These are phyloP conservation scores for Bergia puertoricense DNA, from an alignment of 92 coral and sea anemone species.

Conservation along the genomic window DNA sequence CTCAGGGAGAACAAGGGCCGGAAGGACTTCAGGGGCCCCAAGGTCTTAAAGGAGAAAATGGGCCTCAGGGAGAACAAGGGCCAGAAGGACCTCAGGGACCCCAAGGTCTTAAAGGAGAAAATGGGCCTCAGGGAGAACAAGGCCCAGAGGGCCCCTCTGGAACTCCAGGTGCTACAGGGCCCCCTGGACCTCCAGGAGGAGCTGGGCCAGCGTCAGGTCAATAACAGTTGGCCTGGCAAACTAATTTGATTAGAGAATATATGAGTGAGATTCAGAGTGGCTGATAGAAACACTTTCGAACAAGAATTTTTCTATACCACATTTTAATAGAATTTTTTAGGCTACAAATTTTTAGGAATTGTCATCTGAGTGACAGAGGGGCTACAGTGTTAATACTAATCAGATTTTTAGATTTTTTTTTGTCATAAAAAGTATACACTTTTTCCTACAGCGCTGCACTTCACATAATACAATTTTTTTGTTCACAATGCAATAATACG, in stretches of 20 bases:
- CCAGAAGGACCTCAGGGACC: slow-evolving; percentile 66
- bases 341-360: too few species aligned
- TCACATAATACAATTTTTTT: too few species aligned
- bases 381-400: not conserved
- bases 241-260: not conserved
- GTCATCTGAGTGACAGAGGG: not conserved
- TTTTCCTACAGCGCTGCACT: too few species aligned
- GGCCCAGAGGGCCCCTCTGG: slow-evolving; percentile 61
- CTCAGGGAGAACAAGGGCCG: slow-evolving; percentile 61
- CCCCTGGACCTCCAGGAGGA: slow-evolving; percentile 57
- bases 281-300: not conserved
- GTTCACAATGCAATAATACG: too few species aligned
- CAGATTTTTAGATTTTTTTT: too few species aligned
- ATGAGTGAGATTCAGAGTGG: not conserved
- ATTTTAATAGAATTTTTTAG: too few species aligned
- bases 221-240: not conserved
- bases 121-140: slow-evolving; percentile 71
- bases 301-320: not conserved
- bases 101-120: slow-evolving; percentile 59
- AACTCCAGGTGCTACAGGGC: slow-evolving; percentile 49
- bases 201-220: slow-evolving; percentile 40
- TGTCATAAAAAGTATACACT: too few species aligned
- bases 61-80: slow-evolving; percentile 66
- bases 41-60: slow-evolving; percentile 60
- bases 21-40: slow-evolving; percentile 66